Percentiles rank a stretch among this genome's conserved stretches.
phyloP scores from a whole-genome alignment of 2,888 invertebrate genomes.

The Rotaria macrura region DNA sequence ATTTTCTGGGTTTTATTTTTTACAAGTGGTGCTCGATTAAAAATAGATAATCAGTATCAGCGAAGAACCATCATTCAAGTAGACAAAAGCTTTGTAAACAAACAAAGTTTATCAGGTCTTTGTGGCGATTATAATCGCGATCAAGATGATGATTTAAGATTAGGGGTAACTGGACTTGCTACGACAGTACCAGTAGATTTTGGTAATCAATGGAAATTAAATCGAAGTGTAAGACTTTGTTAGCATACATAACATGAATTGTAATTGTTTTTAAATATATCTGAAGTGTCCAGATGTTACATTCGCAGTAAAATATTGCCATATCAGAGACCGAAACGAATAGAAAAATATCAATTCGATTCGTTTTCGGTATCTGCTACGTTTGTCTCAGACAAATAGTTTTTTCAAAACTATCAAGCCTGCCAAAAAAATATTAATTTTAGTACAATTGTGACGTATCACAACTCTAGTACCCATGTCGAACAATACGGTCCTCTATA shows the following conservation, averaged over 20 bases:
- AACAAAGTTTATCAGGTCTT: constrained; percentile 18
- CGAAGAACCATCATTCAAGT: constrained; percentile 18
- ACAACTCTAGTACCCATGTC: too few relatives aligned
- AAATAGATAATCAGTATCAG: neutral
- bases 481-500: too few relatives aligned
- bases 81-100: constrained; percentile 10
- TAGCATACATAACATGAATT: too few relatives aligned
- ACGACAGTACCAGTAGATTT: constrained; percentile 15
- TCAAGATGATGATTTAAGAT: neutral
- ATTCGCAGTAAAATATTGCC: constrained; percentile 29
- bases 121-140: constrained; percentile 31
- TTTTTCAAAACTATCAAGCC: too few relatives aligned
- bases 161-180: neutral
- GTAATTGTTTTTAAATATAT: neutral
- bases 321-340: too few relatives aligned
- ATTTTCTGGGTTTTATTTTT: constrained; percentile 18
- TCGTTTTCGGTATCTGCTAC: too few relatives aligned
- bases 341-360: too few relatives aligned
- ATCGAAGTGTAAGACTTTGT: constrained; percentile 8
- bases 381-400: too few relatives aligned
- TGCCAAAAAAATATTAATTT: too few relatives aligned
- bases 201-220: constrained; percentile 29
- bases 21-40: constrained; percentile 28
- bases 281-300: constrained; percentile 29
- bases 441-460: too few relatives aligned